phyloP scores from a whole-genome alignment of 1,140 invertebrate species.

The Centruroides sculpturatus region DNA sequence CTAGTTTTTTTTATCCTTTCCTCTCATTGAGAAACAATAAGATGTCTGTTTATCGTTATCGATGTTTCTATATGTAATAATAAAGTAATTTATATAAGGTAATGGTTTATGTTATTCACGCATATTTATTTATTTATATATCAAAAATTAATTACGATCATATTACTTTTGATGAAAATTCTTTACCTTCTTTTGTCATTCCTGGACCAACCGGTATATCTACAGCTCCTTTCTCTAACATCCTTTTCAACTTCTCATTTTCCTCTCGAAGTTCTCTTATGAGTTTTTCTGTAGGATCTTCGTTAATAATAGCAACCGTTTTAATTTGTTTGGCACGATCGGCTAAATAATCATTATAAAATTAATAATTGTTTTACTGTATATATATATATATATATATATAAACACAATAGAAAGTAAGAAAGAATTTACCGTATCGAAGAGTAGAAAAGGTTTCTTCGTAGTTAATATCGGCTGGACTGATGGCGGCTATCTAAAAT shows the following conservation, averaged over 20 bases:
- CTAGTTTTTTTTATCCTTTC: no score
- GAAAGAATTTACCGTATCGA: conserved; percentile 35
- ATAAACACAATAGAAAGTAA: conserved; percentile 1
- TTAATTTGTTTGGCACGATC: conserved; percentile 45
- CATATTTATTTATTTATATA: no score
- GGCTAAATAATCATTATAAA: conserved; percentile 24
- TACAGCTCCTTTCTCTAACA: conserved; percentile 29
- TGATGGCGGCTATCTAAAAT: conserved; percentile 44
- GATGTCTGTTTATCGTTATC: no score
- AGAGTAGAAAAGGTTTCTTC: conserved; percentile 47
- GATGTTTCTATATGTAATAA: no score
- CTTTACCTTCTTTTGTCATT: conserved; percentile 29
- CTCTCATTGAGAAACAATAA: no score
- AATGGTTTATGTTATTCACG: no score
- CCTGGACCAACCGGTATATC: conserved; percentile 21
- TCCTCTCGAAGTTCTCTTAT: conserved; percentile 44
- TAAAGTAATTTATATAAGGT: no score
- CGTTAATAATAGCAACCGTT: conserved; percentile 41
- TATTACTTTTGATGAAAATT: background rate
- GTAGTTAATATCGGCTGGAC: conserved; percentile 48
- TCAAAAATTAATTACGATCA: no score
- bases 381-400: background rate
- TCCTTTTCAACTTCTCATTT: conserved; percentile 38
- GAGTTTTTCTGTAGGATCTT: conserved; percentile 42
- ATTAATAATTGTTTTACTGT: background rate